phyloP scores from a whole-genome alignment of 92 coral and sea anemone genomes.

The Zoanthus sansibaricus region DNA sequence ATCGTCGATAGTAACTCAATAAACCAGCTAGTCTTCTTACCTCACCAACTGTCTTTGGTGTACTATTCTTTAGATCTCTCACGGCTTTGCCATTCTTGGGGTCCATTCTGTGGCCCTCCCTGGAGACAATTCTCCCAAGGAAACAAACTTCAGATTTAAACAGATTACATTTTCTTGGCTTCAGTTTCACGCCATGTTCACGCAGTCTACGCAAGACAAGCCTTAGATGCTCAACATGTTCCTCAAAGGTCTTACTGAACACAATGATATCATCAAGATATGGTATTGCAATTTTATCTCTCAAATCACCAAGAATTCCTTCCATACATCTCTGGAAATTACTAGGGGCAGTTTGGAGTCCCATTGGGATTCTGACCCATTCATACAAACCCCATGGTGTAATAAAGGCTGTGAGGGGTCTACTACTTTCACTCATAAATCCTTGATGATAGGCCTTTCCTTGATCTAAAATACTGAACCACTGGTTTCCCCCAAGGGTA shows the following conservation, averaged over 20 bases:
- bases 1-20: slow-evolving; percentile 57
- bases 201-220: slow-evolving; percentile 40
- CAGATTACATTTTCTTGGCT: slow-evolving; percentile 44
- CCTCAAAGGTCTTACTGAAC: slow-evolving; percentile 55
- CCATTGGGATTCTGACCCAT: slow-evolving; percentile 58
- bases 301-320: slow-evolving; percentile 49
- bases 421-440: slow-evolving; percentile 30
- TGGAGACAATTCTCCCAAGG: slow-evolving; percentile 42
- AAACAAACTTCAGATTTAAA: slow-evolving; percentile 44
- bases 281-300: slow-evolving; percentile 55
- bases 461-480: slow-evolving; percentile 43
- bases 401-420: slow-evolving; percentile 50
- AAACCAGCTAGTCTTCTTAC: slow-evolving; percentile 61
- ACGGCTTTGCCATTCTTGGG: slow-evolving; percentile 41
- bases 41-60: slow-evolving; percentile 65
- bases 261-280: slow-evolving; percentile 62
- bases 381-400: slow-evolving; percentile 57
- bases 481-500: slow-evolving; percentile 47
- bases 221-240: slow-evolving; percentile 57
- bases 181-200: slow-evolving; percentile 50
- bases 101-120: slow-evolving; percentile 50
- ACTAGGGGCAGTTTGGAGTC: slow-evolving; percentile 53
- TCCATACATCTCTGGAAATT: slow-evolving; percentile 63
- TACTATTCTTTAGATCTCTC: slow-evolving; percentile 20
- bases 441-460: slow-evolving; percentile 55